These are phyloP conservation scores for Pycnonotus jocosus DNA, from an alignment of 2,113 vertebrate genomes.

Conservation along the genomic window DNA sequence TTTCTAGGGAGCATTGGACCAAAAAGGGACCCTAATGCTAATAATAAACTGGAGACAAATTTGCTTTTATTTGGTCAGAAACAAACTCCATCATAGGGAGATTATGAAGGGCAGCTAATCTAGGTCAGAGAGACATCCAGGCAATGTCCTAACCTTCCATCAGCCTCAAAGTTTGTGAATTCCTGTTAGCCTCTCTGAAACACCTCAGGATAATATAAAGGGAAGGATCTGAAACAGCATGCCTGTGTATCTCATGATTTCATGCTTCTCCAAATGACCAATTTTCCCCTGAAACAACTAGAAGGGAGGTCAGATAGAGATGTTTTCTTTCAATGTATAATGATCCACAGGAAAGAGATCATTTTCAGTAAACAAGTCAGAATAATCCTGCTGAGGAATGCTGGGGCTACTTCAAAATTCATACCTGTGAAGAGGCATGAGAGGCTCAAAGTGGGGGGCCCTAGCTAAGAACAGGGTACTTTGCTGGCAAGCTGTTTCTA, in stretches of 20 bases:
- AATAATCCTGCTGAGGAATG: not conserved
- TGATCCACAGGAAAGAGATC: not conserved
- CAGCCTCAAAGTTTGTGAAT: not conserved
- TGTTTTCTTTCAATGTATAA: not conserved
- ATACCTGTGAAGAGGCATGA: not conserved
- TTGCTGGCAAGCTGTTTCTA: not conserved
- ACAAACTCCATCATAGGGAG: not conserved
- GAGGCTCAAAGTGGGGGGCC: not conserved
- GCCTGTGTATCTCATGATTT: not conserved
- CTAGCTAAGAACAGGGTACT: not conserved
- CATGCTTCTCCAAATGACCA: not conserved
- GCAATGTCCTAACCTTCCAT: not conserved
- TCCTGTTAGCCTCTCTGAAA: not conserved
- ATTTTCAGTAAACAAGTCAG: not conserved
- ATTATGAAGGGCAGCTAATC: not conserved
- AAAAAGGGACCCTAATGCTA: slow-evolving; percentile 39
- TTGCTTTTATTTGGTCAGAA: slow-evolving; percentile 22
- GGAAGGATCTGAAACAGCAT: not conserved
- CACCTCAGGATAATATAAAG: not conserved
- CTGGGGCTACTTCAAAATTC: not conserved
- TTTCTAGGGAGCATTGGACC: slow-evolving; percentile 67
- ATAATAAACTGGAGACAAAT: slow-evolving; percentile 62
- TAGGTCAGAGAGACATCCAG: not conserved
- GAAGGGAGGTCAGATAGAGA: not conserved
- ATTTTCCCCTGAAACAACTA: not conserved